Base-by-base conservation (phyloP, 2,797 vertebrate genomes). In the Protosalanx chinensis region DNA sequence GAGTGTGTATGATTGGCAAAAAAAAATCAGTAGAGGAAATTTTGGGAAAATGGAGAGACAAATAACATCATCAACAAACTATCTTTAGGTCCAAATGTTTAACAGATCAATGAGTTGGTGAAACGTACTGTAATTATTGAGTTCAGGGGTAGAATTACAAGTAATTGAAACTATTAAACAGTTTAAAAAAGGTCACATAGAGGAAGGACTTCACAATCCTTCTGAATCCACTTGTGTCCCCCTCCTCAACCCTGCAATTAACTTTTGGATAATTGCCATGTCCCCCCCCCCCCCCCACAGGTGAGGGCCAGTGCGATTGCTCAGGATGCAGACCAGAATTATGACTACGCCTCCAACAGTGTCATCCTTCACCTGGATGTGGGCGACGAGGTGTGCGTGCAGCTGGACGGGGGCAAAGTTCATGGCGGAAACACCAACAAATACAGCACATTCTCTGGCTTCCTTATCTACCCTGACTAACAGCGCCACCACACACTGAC, bases 381-480 rank as follows among this genome's bases (percentile, higher is more conserved):
- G 32, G 96, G 96, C 0, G 96, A 98, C 0, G 96, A 98, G 73
- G 96, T 98, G 72, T 97, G 93, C 41, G 94, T 98, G 56, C 95
- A 96, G 81, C 90, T 98, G 81, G 96, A 98, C 0, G 96, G 96
- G 0, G 96, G 96, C 71, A 98, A 98, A 81, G 96, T 96, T 60
- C 96, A 98, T 0, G 96, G 96, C 0, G 96, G 96, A 60, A 97
- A 96, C 88, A 97, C 94, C 89, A 98, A 98, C 89, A 98, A 97
- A 90, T 98, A 97, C 90, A 97, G 96, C 92, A 98, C 96, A 82
- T 98, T 98, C 90, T 97, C 95, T 0, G 96, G 96, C 79, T 97
- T 97, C 89, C 96, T 98, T 87, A 94, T 97, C 89, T 98, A 96
- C 85, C 94, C 95, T 0, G 96, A 97, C 88, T 97, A 93, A 97